Evolutionary conservation across 2,113 vertebrate species (phyloP), one percentile per base, ranked within the genome.

Genomic region (Colistium nudipinnis): DNA sequence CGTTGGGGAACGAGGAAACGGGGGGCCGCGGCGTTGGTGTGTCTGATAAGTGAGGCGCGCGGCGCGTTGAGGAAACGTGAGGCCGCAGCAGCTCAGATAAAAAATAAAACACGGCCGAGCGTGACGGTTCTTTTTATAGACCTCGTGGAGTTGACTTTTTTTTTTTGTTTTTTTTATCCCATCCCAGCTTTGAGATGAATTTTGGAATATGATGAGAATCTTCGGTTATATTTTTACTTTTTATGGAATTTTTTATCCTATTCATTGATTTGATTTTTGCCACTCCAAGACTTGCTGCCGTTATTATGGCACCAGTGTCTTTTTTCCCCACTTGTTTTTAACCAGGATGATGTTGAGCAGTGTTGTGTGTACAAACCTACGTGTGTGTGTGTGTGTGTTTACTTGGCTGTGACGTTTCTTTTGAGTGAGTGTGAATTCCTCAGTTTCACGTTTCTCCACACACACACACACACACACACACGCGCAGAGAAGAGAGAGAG

Each of bases 361-460:
- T 31, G 30, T n/a, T 31, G 39, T 45, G 43, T 45, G 19, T 12
- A 20, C n/a, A 43, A 7, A n/a, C n/a, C n/a, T 8, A n/a, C n/a
- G n/a, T 6, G 17, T 7, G 6, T 24, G 25, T 52, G 28, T 53
- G 17, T 43, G 16, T 38, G 24, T 57, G 56, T 35, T 41, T 60
- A 22, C 35, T n/a, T 38, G 6, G 16, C 20, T 38, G 38, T 27
- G 31, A 60, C 54, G 65, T 76, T 70, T 62, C n/a, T 20, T 22
- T 14, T 86, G 78, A 90, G 77, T 81, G 79, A 62, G 56, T 63
- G 30, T 44, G 76, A 87, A 89, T 86, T 88, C 87, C 69, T 84
- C 45, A 2, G 74, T 66, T 55, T 85, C 74, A 24, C 44, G 62
- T 83, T 87, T 82, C 71, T 62, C 61, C 35, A 61, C 31, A 63